A percentile compares a stretch with the other conserved stretches of the same genome.
Conservation (phyloP, 2,797 vertebrate species). For the Orientallactaga sibirica region DNA sequence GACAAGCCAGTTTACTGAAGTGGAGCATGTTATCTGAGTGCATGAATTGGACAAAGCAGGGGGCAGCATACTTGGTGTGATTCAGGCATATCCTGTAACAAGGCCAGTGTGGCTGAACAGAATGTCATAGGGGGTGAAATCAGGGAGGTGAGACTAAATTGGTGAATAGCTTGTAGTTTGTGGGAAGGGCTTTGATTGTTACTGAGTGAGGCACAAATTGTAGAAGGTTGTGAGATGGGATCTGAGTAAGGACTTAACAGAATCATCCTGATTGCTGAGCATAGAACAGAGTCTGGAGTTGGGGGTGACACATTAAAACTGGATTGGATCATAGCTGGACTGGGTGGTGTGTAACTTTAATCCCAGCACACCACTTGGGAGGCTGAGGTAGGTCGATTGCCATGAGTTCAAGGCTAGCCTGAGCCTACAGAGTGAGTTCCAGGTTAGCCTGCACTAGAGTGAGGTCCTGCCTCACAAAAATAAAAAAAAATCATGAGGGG, state of each 20-base stretch:
- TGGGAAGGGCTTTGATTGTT: constrained; percentile 50
- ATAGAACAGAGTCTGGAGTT: not conserved
- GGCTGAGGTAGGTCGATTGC: no score
- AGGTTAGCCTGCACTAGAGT: no score
- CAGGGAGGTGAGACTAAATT: not conserved
- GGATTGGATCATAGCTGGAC: not conserved
- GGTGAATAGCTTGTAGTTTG: not conserved
- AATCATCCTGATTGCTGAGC: constrained; percentile 12
- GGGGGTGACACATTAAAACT: not conserved
- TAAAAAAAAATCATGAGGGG: no score
- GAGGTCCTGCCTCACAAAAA: no score
- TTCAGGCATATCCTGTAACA: not conserved
- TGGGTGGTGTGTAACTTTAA: no score
- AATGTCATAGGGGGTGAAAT: not conserved
- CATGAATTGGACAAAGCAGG: not conserved
- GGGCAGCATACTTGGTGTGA: not conserved
- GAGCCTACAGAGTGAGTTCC: no score
- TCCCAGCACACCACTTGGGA: no score
- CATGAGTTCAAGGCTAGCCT: no score
- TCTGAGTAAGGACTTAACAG: constrained; percentile 23
- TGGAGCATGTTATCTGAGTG: not conserved
- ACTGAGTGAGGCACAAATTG: not conserved
- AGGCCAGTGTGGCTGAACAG: not conserved
- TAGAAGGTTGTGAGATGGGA: not conserved
- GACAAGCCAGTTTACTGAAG: not conserved